Evolutionary conservation across 2,888 invertebrate genomes (phyloP), one percentile per base, ranked within the genome.

Genomic region (Micropterix aruncella): DNA sequence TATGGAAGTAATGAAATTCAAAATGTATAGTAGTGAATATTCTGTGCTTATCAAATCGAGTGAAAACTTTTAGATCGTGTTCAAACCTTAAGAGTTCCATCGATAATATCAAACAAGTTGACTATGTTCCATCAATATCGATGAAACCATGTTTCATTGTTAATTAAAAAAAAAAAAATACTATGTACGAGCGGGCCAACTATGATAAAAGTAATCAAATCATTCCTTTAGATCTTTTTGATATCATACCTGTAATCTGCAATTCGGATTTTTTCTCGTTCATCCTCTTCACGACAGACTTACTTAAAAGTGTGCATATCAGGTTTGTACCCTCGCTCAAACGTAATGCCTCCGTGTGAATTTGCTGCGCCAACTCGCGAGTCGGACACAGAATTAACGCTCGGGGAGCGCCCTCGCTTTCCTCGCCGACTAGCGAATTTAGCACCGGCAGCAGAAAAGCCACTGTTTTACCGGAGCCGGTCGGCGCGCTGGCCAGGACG

Each of bases 401-500:
- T 48, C 95, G 70, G 43, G 90, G 83, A 0, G 94, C 94, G 16
- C 76, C 73, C 42, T 79, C 80, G 52, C 72, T 67, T 5, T 12
- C 27, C 0, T 84, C 87, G 37, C 73, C 70, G 14, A 75, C 75
- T 37, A 96, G 69, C 0, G 77, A 68, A 55, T 91, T 82, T 19
- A 97, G 74, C 7, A 97, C 71, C 0, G 97, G 97, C 2, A 95
- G 60, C 0, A 96, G 70, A 64, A 96, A 97, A 0, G 96, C 93
- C 1, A 91, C 84, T 0, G 97, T 99, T 68, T 97, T 97, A 5
- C 97, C 97, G 1, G 94, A 95, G 1, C 97, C 97, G 0, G 97
- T 99, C 1, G 96, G 96, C 0, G 97, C 97, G 61, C 92, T 93
- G 1, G 92, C 94, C 55, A 97, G 74, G 19, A 96, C 64, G 59